Conservation (phyloP, 2,888 invertebrate genomes). For the Hemithea aestivaria region DNA sequence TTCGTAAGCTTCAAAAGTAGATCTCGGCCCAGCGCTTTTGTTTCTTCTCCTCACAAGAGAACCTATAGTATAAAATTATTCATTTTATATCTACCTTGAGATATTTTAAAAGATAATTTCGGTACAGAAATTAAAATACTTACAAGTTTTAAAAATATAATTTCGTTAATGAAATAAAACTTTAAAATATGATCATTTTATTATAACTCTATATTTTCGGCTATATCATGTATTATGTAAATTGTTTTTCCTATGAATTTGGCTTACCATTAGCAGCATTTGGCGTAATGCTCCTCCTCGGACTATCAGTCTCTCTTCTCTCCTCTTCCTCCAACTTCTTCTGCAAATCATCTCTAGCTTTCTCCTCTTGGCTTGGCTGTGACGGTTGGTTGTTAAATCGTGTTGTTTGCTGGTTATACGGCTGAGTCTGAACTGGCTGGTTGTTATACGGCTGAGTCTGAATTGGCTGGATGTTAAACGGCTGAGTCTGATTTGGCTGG, state of each 20-base stretch:
- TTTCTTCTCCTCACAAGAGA: conserved; percentile 80
- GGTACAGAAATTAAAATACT: too few species aligned
- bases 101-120: too few species aligned
- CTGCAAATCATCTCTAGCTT: conserved; percentile 36
- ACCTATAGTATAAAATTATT: too few species aligned
- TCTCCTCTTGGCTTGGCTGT: conserved; percentile 27
- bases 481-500: conserved; percentile 1
- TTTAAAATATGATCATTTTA: too few species aligned
- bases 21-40: conserved; percentile 83
- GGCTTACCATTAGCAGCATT: conserved; percentile 64
- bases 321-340: conserved; percentile 63
- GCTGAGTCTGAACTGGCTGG: neutral
- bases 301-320: conserved; percentile 66
- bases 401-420: neutral
- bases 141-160: too few species aligned
- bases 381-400: conserved; percentile 2
- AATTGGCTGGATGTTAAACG: neutral
- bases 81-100: conserved; percentile 48
- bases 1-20: conserved; percentile 92
- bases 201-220: neutral
- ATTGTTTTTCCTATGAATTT: neutral
- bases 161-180: too few species aligned
- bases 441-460: neutral
- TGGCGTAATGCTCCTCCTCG: conserved; percentile 67
- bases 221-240: too few species aligned